Conservation (phyloP, 2,888 invertebrate genomes). For the Folsomia manolachei region DNA sequence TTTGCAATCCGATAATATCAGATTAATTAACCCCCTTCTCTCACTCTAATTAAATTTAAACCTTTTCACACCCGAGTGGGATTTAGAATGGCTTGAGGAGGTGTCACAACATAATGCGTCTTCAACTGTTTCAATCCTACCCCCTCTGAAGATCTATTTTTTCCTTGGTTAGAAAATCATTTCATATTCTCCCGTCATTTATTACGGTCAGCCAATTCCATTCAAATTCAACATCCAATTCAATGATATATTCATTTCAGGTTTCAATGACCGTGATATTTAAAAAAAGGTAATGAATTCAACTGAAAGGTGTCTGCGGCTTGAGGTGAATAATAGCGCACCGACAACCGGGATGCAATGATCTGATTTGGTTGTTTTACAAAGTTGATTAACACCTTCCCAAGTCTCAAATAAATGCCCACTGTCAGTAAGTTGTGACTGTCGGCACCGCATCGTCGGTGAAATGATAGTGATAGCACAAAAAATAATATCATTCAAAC, state of each 20-base stretch:
- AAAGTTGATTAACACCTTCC: constrained; percentile 9
- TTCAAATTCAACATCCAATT: neutral
- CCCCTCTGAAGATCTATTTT: constrained; percentile 9
- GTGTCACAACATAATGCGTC: constrained; percentile 48
- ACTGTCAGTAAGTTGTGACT: neutral
- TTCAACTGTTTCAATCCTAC: constrained; percentile 1
- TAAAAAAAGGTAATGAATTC: too few relatives aligned
- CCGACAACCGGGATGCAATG: too few relatives aligned
- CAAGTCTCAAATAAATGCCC: neutral
- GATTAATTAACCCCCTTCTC: constrained; percentile 48
- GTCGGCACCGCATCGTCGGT: neutral
- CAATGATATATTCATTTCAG: too few relatives aligned
- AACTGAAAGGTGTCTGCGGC: too few relatives aligned
- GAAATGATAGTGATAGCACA: neutral
- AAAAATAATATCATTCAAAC: neutral
- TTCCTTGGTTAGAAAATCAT: neutral
- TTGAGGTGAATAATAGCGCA: neutral
- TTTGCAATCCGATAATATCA: constrained; percentile 44
- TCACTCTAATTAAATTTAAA: constrained; percentile 49
- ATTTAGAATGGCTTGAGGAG: too few relatives aligned
- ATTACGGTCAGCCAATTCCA: neutral
- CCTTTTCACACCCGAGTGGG: constrained; percentile 34
- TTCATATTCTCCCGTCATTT: neutral
- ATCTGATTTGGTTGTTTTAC: constrained; percentile 6
- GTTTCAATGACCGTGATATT: too few relatives aligned